These are phyloP conservation scores for Puntigrus tetrazona DNA, from an alignment of 2,113 vertebrate species.

Conservation along the genomic window DNA sequence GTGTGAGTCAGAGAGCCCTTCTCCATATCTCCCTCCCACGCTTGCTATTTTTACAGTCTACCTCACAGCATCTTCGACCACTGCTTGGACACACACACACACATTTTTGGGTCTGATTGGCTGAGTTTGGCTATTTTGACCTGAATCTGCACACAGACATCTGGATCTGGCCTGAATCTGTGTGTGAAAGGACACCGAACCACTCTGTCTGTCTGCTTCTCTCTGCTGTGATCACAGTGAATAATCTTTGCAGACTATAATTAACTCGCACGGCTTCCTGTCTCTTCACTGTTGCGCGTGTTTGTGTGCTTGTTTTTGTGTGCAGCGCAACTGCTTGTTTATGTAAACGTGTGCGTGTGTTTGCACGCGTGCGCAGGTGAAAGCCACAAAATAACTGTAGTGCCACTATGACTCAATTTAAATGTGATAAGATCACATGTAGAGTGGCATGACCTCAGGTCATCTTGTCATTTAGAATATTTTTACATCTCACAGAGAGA, in stretches of 20 bases:
- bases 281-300: background rate
- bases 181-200: background rate
- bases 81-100: conserved; percentile 27
- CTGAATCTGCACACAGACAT: conserved; percentile 13
- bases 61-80: conserved; percentile 37
- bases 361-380: background rate
- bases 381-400: background rate
- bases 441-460: background rate
- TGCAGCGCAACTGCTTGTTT: background rate
- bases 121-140: background rate
- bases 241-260: conserved; percentile 35
- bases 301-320: background rate
- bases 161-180: conserved; percentile 16
- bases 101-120: background rate
- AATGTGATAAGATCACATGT: conserved; percentile 7
- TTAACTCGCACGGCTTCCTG: conserved; percentile 36
- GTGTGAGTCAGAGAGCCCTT: conserved; percentile 55
- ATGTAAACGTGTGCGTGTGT: background rate
- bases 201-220: background rate
- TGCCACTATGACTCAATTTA: conserved; percentile 1
- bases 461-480: background rate
- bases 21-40: conserved; percentile 51
- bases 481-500: background rate
- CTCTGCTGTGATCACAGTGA: conserved; percentile 35
- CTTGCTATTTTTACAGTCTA: conserved; percentile 55